Conservation (phyloP, 2,113 vertebrate species). For the Apeltes quadracus region DNA sequence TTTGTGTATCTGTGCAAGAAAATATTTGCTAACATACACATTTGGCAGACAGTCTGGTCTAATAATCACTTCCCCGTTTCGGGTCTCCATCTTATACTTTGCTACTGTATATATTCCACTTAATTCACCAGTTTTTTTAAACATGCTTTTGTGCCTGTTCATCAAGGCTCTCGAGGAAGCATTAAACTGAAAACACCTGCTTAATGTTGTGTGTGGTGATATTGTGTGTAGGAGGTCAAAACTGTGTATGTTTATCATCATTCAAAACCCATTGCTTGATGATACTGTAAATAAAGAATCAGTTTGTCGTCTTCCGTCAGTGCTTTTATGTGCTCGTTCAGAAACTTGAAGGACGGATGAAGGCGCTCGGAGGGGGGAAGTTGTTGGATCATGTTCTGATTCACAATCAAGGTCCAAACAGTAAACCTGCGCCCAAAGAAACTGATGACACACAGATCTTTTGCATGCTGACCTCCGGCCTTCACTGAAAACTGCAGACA, state of each 20-base stretch:
- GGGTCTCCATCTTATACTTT: not conserved
- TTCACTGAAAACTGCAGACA: slow-evolving; percentile 1
- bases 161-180: not conserved
- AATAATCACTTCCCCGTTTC: not conserved
- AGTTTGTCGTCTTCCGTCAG: slow-evolving; percentile 18
- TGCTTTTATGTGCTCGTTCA: slow-evolving; percentile 12
- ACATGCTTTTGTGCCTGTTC: not conserved
- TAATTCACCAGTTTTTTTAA: not conserved
- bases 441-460: slow-evolving; percentile 6
- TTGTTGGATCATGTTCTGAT: not conserved
- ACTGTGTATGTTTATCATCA: slow-evolving; percentile 27
- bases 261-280: slow-evolving; percentile 40
- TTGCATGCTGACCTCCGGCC: slow-evolving; percentile 20
- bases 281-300: slow-evolving; percentile 32
- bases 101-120: not conserved
- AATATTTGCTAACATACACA: not conserved
- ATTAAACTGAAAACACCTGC: not conserved
- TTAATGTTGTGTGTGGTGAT: not conserved
- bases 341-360: slow-evolving; percentile 1
- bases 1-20: not conserved
- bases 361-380: not conserved
- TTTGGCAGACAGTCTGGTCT: not conserved
- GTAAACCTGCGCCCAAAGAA: slow-evolving; percentile 1
- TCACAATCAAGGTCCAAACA: not conserved
- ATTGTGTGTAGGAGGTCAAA: slow-evolving; percentile 34